Evolutionary conservation across 2,888 invertebrate genomes (phyloP).

Genomic region (Andrena haemorrhoa): DNA sequence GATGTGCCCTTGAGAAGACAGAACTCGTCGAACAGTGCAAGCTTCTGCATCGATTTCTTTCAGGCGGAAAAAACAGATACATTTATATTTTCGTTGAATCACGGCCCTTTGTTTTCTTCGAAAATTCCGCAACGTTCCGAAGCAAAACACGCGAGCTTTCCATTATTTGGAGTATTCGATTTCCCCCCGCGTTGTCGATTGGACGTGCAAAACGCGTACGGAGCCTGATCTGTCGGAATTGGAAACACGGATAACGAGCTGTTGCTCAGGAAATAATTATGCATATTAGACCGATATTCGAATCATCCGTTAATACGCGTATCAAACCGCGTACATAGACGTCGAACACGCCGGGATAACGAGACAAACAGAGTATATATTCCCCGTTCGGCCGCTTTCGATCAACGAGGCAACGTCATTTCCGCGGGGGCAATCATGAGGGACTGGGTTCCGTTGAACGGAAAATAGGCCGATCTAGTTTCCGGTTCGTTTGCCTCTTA

Average conservation of each 20-base stretch:
- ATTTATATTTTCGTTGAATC: constrained; percentile 10
- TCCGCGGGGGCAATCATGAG: constrained; percentile 6
- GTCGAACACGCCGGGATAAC: constrained; percentile 24
- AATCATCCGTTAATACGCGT: constrained; percentile 38
- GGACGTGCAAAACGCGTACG: background rate
- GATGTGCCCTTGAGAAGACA: background rate
- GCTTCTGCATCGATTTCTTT: background rate
- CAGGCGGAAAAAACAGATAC: background rate
- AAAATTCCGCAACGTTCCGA: background rate
- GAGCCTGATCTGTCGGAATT: constrained; percentile 21
- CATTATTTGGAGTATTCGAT: background rate
- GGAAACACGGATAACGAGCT: constrained; percentile 54
- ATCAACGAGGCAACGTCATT: constrained; percentile 30
- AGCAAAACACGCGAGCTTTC: background rate
- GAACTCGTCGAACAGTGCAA: background rate
- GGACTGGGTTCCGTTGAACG: background rate
- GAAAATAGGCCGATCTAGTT: constrained; percentile 41
- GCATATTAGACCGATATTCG: constrained; percentile 52
- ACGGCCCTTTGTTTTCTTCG: background rate
- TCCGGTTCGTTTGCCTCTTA: constrained; percentile 30
- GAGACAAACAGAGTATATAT: constrained; percentile 39
- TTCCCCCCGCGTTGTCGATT: background rate
- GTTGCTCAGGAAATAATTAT: constrained; percentile 49
- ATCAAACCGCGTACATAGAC: constrained; percentile 20
- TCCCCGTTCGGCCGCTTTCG: constrained; percentile 23